phyloP scores from a whole-genome alignment of 2,113 vertebrate species.

The Elanus axillaris region DNA sequence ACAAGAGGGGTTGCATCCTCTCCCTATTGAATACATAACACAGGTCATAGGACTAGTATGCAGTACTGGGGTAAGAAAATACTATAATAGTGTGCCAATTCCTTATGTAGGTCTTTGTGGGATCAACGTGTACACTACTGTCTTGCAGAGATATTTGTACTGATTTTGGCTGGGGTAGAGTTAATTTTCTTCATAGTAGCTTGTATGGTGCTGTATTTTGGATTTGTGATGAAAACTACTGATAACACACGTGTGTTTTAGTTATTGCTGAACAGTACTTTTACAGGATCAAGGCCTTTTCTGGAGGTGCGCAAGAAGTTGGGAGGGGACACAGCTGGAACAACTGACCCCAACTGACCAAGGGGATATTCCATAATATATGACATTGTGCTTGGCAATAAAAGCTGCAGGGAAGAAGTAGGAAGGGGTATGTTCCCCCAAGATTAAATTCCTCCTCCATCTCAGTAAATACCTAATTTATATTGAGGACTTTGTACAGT shows the following conservation, averaged over 20 bases:
- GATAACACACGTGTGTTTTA: background rate
- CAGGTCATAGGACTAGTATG: background rate
- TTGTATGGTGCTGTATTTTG: background rate
- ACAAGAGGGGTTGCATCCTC: background rate
- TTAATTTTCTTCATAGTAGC: background rate
- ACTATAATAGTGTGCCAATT: fast-evolving
- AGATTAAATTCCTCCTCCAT: background rate
- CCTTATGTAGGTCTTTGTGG: background rate
- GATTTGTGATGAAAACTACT: background rate
- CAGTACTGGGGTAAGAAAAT: background rate
- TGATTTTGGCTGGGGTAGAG: background rate
- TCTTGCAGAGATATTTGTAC: background rate
- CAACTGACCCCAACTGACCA: background rate
- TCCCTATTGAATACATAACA: background rate
- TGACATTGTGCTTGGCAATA: fast-evolving
- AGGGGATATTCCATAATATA: no score
- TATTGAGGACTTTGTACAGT: background rate
- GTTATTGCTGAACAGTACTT: background rate
- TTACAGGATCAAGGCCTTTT: background rate
- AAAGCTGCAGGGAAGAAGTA: background rate
- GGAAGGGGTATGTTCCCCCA: fast-evolving
- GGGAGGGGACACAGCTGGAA: background rate
- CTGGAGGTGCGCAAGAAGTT: fast-evolving
- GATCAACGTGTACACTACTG: background rate
- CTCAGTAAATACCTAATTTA: background rate